Percentiles rank a stretch among this genome's conserved stretches.
phyloP scores from a whole-genome alignment of 1,140 invertebrate genomes.

The Galleria mellonella region DNA sequence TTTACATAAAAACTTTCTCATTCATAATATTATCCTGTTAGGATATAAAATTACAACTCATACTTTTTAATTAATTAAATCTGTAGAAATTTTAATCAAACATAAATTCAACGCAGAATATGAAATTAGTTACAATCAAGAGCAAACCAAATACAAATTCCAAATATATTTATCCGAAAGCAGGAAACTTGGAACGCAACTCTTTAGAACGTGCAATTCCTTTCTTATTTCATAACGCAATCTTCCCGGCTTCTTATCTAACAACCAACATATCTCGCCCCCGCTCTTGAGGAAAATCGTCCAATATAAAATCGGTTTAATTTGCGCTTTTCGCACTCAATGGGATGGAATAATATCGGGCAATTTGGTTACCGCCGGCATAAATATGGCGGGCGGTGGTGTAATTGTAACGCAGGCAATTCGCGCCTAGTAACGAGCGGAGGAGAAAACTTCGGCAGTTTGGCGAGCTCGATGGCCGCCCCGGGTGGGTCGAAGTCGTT shows the following conservation, averaged over 20 bases:
- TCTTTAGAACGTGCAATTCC: slow-evolving; percentile 66
- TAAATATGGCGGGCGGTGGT: slow-evolving; percentile 69
- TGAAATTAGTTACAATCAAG: slow-evolving; percentile 24
- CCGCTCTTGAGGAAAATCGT: slow-evolving; percentile 67
- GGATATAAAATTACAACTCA: no score
- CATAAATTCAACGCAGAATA: slow-evolving; percentile 8
- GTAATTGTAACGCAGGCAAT: slow-evolving; percentile 71
- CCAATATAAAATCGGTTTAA: slow-evolving; percentile 75
- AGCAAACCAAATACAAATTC: slow-evolving; percentile 23
- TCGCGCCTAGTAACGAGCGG: slow-evolving; percentile 69
- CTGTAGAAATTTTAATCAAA: slow-evolving; percentile 20
- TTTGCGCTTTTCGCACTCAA: slow-evolving; percentile 74
- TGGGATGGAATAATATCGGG: slow-evolving; percentile 74
- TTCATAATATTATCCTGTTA: no score
- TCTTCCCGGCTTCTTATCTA: slow-evolving; percentile 67
- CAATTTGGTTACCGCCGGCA: slow-evolving; percentile 73
- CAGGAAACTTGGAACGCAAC: slow-evolving; percentile 44
- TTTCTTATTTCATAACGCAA: slow-evolving; percentile 74
- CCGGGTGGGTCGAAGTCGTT: slow-evolving; percentile 9
- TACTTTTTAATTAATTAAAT: no score
- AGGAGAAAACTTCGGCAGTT: slow-evolving; percentile 66
- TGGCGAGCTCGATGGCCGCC: slow-evolving; percentile 36
- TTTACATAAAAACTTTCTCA: no score
- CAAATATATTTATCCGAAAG: slow-evolving; percentile 45
- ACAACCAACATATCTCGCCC: slow-evolving; percentile 68